Evolutionary conservation across 2,113 vertebrate genomes (phyloP).

Genomic region (Cynocephalus volans): DNA sequence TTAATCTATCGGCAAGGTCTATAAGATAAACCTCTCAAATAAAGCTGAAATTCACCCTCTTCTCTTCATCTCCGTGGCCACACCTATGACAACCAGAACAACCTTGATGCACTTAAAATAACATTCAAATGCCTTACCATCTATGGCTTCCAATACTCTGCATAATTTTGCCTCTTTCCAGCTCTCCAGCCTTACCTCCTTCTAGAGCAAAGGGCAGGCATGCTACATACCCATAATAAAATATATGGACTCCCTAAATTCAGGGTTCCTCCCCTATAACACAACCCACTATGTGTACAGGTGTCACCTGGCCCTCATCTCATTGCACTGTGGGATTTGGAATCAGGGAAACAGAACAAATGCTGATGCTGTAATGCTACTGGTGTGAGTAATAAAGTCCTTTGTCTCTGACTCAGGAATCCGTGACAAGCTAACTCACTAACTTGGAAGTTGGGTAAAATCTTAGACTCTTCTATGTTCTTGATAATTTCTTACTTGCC

Average conservation of each 20-base stretch:
- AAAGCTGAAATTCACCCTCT: neutral
- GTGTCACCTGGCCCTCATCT: neutral
- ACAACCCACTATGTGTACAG: neutral
- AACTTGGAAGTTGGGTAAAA: constrained; percentile 12
- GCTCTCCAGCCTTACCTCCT: neutral
- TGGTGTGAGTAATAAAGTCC: neutral
- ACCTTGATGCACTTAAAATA: neutral
- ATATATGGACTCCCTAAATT: neutral
- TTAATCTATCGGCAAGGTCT: neutral
- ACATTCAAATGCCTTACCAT: neutral
- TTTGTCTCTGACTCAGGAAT: neutral
- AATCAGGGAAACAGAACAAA: neutral
- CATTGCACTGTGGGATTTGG: neutral
- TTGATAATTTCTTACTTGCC: constrained; percentile 21
- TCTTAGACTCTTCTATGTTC: neutral
- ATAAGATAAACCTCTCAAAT: neutral
- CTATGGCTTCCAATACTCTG: neutral
- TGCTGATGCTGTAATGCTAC: neutral
- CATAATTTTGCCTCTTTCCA: neutral
- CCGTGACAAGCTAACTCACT: neutral
- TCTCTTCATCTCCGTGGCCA: neutral
- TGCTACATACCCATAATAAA: neutral
- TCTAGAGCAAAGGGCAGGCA: neutral
- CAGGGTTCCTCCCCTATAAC: neutral
- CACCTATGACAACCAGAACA: neutral